Conservation (phyloP, 2,888 invertebrate species). For the Xanthorhoe designata region DNA sequence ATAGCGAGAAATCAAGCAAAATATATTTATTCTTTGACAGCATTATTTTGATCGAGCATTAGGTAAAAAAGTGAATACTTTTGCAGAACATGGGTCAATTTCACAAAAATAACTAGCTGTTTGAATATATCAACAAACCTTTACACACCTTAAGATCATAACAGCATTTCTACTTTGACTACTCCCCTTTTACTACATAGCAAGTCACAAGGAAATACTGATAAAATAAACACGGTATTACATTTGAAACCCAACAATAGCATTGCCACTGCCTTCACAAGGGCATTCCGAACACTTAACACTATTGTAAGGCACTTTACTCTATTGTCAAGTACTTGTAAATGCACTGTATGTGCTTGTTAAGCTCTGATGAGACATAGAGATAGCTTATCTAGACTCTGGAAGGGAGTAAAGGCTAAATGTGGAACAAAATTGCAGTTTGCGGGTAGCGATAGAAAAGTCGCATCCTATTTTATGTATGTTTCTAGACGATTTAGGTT, state of each 20-base stretch:
- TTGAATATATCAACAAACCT: too few species aligned
- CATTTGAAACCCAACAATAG: slow-evolving; percentile 47
- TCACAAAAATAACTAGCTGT: too few species aligned
- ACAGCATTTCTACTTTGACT: neutral
- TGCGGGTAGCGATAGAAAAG: slow-evolving; percentile 32
- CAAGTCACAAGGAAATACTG: slow-evolving; percentile 8
- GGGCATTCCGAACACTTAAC: slow-evolving; percentile 36
- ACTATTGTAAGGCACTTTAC: slow-evolving; percentile 30
- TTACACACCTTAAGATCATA: neutral
- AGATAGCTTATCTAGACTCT: slow-evolving; percentile 41
- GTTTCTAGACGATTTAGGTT: neutral
- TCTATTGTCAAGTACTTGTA: slow-evolving; percentile 42
- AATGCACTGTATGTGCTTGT: slow-evolving; percentile 42
- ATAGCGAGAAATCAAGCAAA: too few species aligned
- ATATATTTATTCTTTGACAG: too few species aligned
- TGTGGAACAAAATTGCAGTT: slow-evolving; percentile 38
- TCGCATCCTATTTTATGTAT: neutral
- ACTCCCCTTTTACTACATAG: neutral
- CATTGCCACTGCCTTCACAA: slow-evolving; percentile 39
- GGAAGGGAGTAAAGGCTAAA: slow-evolving; percentile 28
- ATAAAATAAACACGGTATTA: slow-evolving; percentile 23
- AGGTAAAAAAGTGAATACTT: too few species aligned
- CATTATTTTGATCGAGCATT: too few species aligned
- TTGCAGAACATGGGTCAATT: too few species aligned
- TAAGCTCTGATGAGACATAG: slow-evolving; percentile 40